Base-by-base conservation (phyloP, 2,888 invertebrate genomes). In the Eilema sororculum region DNA sequence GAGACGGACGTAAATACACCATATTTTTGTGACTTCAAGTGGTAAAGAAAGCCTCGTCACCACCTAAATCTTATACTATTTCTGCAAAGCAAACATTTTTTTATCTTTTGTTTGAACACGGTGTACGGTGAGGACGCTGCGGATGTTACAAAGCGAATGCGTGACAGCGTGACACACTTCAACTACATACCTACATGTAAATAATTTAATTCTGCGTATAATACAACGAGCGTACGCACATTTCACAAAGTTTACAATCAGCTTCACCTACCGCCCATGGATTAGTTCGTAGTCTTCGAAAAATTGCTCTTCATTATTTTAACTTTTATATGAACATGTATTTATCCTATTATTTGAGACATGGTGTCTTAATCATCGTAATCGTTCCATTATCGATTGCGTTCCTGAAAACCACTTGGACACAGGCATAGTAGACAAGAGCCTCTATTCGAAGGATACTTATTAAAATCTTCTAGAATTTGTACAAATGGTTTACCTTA, bases 191-290 rank as follows among this genome's bases (percentile, higher is more conserved):
- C n/a, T 52, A 52, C 52, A 52, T 52, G n/a, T n/a, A 9, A n/a
- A 6, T 52, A n/a, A 52, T 46, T 46, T 20, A 46, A 46, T 52
- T 52, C 52, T 52, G 9, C n/a, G n/a, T 16, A 52, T n/a, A n/a
- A n/a, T n/a, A 52, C n/a, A 52, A 52, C 8, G 9, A n/a, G n/a
- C 52, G n/a, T 52, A 20, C 46, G 52, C 5, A 52, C 52, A 52
- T 52, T 52, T 52, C 52, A 52, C 16, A 46, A 46, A 52, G 52
- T 52, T n/a, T 52, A n/a, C 52, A 52, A 52, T n/a, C 52, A n/a
- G n/a, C 52, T n/a, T 3, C 52, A 46, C 16, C 41, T 41, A 16
- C 52, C 52, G 52, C 20, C 8, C n/a, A 52, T 52, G n/a, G 20
- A n/a, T n/a, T n/a, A n/a, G 5, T 46, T 46, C 4, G 9, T 9